A percentile compares a stretch with the other conserved stretches of the same genome.
Conservation (phyloP, 1,140 invertebrate species). For the Trigoniulus corallinus region DNA sequence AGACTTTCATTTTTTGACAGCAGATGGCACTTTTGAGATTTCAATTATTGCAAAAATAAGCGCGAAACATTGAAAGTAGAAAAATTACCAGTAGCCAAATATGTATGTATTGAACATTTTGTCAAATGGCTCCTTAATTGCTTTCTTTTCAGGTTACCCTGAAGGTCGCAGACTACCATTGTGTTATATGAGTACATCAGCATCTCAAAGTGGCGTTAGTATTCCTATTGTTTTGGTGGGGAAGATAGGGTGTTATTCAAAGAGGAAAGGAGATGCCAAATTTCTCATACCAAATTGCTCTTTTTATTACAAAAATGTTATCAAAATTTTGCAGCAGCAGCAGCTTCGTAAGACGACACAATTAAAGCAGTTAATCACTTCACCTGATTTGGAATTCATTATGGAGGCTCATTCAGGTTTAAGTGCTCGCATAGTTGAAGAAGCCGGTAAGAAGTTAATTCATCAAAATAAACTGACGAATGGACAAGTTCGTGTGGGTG, state of each 20-base stretch:
- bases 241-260: too few relatives aligned
- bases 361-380: conserved; percentile 27
- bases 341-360: conserved; percentile 23
- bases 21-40: too few relatives aligned
- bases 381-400: conserved; percentile 27
- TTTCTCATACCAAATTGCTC: neutral
- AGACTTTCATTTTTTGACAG: too few relatives aligned
- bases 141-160: neutral
- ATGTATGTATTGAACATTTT: too few relatives aligned
- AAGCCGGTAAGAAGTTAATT: conserved; percentile 22
- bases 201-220: neutral
- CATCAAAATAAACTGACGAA: neutral
- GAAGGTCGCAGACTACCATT: neutral
- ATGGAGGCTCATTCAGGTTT: conserved; percentile 34
- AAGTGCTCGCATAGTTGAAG: conserved; percentile 30
- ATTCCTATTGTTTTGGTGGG: too few relatives aligned
- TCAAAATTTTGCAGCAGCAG: too few relatives aligned
- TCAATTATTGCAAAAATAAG: too few relatives aligned
- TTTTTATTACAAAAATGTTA: too few relatives aligned
- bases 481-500: neutral
- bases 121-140: too few relatives aligned
- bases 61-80: too few relatives aligned
- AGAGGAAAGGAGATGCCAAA: neutral
- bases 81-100: too few relatives aligned
- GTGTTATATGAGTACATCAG: neutral